Conservation (phyloP, 1,140 invertebrate genomes). For the Drosophila aff. region DNA sequence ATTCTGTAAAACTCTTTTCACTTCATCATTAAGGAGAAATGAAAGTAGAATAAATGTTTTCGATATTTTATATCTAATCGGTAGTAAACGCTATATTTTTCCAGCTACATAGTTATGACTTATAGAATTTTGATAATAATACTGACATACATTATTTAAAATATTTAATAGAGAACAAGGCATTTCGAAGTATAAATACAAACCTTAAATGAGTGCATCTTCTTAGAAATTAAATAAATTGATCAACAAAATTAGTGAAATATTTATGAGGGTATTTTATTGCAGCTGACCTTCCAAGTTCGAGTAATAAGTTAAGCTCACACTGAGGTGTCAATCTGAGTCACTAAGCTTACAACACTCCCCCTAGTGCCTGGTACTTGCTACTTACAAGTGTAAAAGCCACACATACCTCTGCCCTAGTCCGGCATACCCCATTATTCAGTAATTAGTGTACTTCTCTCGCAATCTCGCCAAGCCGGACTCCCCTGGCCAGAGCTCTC, state of each 20-base stretch:
- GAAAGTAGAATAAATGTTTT: too few relatives aligned
- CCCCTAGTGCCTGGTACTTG: neutral
- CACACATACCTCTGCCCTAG: slow-evolving; percentile 3
- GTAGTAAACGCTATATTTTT: too few relatives aligned
- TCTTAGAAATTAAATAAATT: neutral
- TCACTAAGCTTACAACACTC: neutral
- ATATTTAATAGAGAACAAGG: neutral
- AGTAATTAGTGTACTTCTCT: slow-evolving; percentile 9
- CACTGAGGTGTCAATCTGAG: slow-evolving; percentile 13
- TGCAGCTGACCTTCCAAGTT: too few relatives aligned
- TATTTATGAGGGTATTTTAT: neutral
- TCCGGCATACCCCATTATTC: slow-evolving; percentile 18
- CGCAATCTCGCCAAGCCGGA: slow-evolving; percentile 17
- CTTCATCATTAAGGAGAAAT: too few relatives aligned
- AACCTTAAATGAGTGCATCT: too few relatives aligned
- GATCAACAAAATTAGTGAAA: neutral
- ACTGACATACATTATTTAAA: neutral
- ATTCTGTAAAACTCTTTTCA: too few relatives aligned
- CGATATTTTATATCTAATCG: too few relatives aligned
- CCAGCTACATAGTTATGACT: too few relatives aligned
- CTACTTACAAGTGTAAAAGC: neutral
- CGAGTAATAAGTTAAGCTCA: neutral
- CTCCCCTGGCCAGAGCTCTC: slow-evolving; percentile 13
- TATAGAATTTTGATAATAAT: too few relatives aligned
- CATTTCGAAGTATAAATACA: too few relatives aligned